Percentiles rank a stretch among this genome's conserved stretches.
Evolutionary conservation across 92 coral and sea anemone species (phyloP).

Genomic region (Phenganax marumi): DNA sequence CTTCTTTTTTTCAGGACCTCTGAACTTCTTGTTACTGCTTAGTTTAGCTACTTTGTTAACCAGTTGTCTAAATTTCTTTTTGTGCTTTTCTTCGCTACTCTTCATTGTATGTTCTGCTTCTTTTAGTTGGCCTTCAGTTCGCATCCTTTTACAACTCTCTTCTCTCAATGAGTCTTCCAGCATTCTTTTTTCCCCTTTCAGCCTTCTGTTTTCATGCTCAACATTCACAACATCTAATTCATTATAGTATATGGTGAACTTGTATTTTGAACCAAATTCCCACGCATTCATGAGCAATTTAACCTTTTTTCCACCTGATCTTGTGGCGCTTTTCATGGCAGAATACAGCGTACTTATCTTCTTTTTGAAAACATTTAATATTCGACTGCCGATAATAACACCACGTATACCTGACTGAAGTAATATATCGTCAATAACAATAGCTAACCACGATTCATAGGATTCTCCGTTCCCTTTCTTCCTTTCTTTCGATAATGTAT

Average conservation of each 20-base stretch:
- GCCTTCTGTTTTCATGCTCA: conserved; percentile 26
- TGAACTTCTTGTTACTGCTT: conserved; percentile 28
- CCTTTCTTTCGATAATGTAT: conserved; percentile 31
- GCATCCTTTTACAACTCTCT: conserved; percentile 19
- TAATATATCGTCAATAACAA: conserved; percentile 18
- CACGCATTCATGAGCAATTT: conserved; percentile 1
- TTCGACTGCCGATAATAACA: conserved; percentile 32
- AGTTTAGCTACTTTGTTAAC: conserved; percentile 39
- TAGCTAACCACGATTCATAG: conserved; percentile 13
- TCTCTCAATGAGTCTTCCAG: conserved; percentile 17
- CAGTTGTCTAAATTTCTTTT: conserved; percentile 27
- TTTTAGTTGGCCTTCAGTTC: conserved; percentile 25
- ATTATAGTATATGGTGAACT: conserved; percentile 28
- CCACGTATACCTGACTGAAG: conserved; percentile 43
- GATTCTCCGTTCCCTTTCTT: background rate
- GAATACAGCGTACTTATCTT: conserved; percentile 16
- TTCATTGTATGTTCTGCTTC: conserved; percentile 15
- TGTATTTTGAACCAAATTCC: conserved; percentile 28
- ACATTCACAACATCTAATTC: conserved; percentile 30
- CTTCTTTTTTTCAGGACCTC: conserved; percentile 37
- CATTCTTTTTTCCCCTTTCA: conserved; percentile 20
- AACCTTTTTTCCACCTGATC: conserved; percentile 1
- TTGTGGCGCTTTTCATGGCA: conserved; percentile 4
- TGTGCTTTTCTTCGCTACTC: conserved; percentile 5
- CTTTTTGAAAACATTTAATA: conserved; percentile 30